phyloP scores from a whole-genome alignment of 2,113 vertebrate genomes.

The Bos indicus region DNA sequence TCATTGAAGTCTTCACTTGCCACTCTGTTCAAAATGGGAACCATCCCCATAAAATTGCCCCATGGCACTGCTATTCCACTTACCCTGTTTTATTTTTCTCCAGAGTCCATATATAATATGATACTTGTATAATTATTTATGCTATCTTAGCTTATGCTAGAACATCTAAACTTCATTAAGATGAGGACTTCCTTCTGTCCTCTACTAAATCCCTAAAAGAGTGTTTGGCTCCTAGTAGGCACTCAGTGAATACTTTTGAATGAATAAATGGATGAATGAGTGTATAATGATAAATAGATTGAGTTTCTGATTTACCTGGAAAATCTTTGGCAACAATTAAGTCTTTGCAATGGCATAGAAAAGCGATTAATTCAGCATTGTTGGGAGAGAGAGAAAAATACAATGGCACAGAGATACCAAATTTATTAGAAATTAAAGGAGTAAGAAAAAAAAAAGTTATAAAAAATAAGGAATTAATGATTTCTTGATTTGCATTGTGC shows the following conservation, averaged over 20 bases:
- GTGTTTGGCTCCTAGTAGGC: background rate
- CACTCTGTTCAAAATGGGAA: background rate
- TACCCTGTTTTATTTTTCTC: background rate
- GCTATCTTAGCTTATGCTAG: background rate
- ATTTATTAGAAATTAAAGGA: background rate
- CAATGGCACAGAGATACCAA: background rate
- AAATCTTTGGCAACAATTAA: background rate
- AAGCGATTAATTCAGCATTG: background rate
- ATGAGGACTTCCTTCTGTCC: background rate
- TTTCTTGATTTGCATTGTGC: background rate
- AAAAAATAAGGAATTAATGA: background rate
- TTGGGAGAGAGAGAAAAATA: background rate
- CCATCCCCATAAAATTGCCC: background rate
- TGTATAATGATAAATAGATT: background rate
- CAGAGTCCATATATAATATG: background rate
- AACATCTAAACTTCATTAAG: background rate
- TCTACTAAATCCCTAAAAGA: background rate
- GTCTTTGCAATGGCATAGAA: background rate
- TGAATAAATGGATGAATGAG: background rate
- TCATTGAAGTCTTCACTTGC: background rate
- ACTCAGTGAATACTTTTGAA: background rate
- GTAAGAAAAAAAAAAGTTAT: background rate
- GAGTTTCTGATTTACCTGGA: background rate
- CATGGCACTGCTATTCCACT: background rate
- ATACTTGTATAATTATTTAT: background rate